Evolutionary conservation across 2,113 vertebrate genomes (phyloP), one percentile per base, ranked within the genome.

Genomic region (Ceyx melanurus): DNA sequence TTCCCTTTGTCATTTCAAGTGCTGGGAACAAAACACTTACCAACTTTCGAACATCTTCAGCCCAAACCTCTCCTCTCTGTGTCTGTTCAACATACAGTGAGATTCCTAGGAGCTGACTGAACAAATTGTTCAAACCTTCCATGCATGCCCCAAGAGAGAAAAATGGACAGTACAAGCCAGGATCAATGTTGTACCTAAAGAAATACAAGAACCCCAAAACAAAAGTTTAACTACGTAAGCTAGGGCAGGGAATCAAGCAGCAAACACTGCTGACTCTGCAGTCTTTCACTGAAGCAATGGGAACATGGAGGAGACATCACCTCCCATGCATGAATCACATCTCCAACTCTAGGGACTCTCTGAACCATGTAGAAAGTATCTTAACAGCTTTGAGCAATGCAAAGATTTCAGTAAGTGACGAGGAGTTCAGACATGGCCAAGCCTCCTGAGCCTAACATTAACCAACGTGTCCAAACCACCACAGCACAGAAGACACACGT

Each of bases 91-190:
- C 98, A 92, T 98, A 98, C 8, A 99, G 97, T 2, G 98, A 98
- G 45, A 99, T 97, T 17, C 99, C 99, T 4, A 98, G 97, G 33
- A 99, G 98, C 84, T 97, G 98, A 80, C 94, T 98, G 96, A 99
- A 99, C 93, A 99, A 97, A 76, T 94, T 94, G 86, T 99, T 99
- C 88, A 99, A 97, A 50, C 99, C 99, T 74, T 99, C 99, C 99
- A 99, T 99, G 92, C 99, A 99, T 0, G 98, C 98, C 7, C 99
- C 99, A 62, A 99, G 98, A 35, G 99, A 99, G 82, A 99, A 98
- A 94, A 98, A 99, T 0, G 99, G 99, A 89, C 98, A 98, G 94
- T 99, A 99, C 31, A 99, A 96, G 82, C 98, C 98, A 92, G 99
- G 99, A 96, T 99, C 99, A 21, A 99, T 99, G 93, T 99, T 99